phyloP scores from a whole-genome alignment of 2,797 vertebrate genomes.

The Epinephelus malabaricus region DNA sequence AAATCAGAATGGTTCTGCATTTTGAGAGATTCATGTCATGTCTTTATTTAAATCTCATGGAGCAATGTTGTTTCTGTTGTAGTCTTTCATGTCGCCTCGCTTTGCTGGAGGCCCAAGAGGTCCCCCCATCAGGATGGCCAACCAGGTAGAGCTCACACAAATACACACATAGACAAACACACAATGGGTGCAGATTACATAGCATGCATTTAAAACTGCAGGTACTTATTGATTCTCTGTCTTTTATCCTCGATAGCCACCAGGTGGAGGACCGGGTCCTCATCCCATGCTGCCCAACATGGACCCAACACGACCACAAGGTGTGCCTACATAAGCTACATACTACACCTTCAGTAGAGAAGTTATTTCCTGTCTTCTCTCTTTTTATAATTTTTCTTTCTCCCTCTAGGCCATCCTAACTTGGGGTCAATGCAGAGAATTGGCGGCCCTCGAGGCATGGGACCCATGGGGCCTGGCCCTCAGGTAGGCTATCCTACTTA shows the following conservation, averaged over 20 bases:
- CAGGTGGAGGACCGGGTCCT: slow-evolving; percentile 95
- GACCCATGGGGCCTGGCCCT: slow-evolving; percentile 96
- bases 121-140: slow-evolving; percentile 98
- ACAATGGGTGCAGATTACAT: not conserved
- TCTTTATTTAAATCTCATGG: slow-evolving; percentile 22
- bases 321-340: slow-evolving; percentile 73
- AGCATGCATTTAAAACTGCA: not conserved
- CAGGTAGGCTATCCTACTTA: slow-evolving; percentile 87
- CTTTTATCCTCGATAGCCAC: slow-evolving; percentile 85
- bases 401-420: slow-evolving; percentile 90
- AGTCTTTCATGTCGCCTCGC: slow-evolving; percentile 99
- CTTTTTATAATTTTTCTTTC: not conserved
- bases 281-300: slow-evolving; percentile 98
- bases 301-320: slow-evolving; percentile 98
- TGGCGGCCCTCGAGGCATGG: slow-evolving; percentile 98
- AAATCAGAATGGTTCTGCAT: not conserved
- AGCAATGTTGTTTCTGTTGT: slow-evolving; percentile 74
- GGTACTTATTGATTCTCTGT: slow-evolving; percentile 11
- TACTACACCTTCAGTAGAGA: not conserved
- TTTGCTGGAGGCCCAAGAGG: slow-evolving; percentile 96
- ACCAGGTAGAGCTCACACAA: slow-evolving; percentile 88
- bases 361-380: not conserved
- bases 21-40: not conserved
- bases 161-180: not conserved
- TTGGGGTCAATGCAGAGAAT: slow-evolving; percentile 99